phyloP scores from a whole-genome alignment of 2,113 vertebrate species.

The Phrynosoma platyrhinos region DNA sequence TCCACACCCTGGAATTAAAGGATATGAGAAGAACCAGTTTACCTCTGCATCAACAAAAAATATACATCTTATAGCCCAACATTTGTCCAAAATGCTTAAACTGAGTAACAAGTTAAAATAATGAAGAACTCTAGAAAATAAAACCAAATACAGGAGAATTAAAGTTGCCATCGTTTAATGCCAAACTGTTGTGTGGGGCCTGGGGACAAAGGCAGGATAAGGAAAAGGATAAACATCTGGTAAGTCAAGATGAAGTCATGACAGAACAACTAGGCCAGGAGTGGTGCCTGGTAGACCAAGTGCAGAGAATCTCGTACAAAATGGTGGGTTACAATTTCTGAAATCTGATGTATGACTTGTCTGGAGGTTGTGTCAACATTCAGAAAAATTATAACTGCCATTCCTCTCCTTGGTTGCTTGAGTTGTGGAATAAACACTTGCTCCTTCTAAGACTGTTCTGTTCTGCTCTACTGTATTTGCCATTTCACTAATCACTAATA shows the following conservation, averaged over 20 bases:
- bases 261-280: not conserved
- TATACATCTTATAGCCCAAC: constrained; percentile 12
- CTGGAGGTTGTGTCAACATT: not conserved
- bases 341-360: not conserved
- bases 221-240: not conserved
- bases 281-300: not conserved
- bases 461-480: constrained; percentile 41
- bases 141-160: not conserved
- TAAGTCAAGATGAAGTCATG: not conserved
- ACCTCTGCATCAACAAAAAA: constrained; percentile 25
- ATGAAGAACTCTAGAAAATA: not conserved
- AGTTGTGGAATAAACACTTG: constrained; percentile 41
- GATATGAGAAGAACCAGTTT: constrained; percentile 40
- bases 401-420: not conserved
- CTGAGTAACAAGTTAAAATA: not conserved
- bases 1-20: constrained; percentile 81
- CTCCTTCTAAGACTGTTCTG: constrained; percentile 43
- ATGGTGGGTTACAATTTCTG: not conserved
- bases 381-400: not conserved
- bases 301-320: not conserved
- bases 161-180: not conserved
- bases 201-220: not conserved
- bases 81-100: not conserved
- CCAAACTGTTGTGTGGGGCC: not conserved
- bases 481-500: not conserved